Conservation (phyloP, 2,113 vertebrate genomes). For the Equus quagga region DNA sequence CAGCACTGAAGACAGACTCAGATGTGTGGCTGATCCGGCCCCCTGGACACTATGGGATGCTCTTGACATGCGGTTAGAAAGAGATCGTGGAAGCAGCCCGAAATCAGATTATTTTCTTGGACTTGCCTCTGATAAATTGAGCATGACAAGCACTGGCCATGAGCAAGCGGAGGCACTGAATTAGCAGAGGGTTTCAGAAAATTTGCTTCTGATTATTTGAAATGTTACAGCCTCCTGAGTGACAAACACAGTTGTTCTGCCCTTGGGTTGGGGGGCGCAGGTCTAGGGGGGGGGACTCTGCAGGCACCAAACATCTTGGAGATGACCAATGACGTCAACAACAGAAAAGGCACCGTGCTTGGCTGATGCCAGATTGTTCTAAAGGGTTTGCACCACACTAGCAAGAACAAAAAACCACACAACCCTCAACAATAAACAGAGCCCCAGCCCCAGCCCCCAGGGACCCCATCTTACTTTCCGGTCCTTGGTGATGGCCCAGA, state of each 20-base stretch:
- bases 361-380: not conserved
- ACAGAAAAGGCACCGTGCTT: rapidly evolving
- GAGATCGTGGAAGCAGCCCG: not conserved
- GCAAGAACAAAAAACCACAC: not conserved
- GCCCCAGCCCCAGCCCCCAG: not conserved
- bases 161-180: not conserved
- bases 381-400: not conserved
- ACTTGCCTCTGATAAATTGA: not conserved
- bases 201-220: not conserved
- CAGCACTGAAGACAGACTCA: not conserved
- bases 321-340: not conserved
- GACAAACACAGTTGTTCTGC: not conserved
- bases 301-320: too few species aligned
- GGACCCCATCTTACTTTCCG: conserved; percentile 91
- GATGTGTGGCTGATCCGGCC: not conserved
- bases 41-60: not conserved
- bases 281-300: not conserved
- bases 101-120: not conserved
- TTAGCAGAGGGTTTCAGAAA: not conserved
- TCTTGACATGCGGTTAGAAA: not conserved
- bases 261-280: not conserved
- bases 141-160: not conserved
- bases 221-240: not conserved
- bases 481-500: conserved; percentile 98
- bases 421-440: rapidly evolving